A percentile compares a stretch with the other conserved stretches of the same genome.
These are phyloP conservation scores for Drosophila meridiana DNA, from an alignment of 2,888 invertebrate genomes.

Conservation along the genomic window DNA sequence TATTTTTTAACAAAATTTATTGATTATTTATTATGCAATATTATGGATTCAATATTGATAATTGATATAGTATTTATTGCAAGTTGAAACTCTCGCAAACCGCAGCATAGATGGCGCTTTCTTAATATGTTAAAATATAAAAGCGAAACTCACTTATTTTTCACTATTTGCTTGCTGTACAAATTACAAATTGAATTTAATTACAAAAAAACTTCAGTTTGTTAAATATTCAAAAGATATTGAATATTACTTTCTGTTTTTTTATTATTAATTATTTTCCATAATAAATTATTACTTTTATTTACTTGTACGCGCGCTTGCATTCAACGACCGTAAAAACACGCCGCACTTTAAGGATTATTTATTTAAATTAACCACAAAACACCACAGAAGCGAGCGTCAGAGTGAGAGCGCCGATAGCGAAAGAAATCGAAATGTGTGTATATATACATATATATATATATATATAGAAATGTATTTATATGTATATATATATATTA, in stretches of 20 bases:
- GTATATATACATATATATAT: conserved; percentile 12
- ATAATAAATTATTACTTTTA: conserved; percentile 2
- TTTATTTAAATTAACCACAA: conserved; percentile 79
- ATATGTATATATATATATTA: conserved; percentile 35
- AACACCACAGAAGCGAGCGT: conserved; percentile 51
- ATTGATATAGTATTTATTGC: neutral
- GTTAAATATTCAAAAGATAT: conserved; percentile 5
- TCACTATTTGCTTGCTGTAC: neutral
- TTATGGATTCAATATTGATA: neutral
- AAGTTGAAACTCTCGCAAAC: neutral
- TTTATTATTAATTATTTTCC: neutral
- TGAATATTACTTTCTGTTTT: neutral
- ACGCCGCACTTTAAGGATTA: conserved; percentile 67
- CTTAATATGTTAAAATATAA: neutral
- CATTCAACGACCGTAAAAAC: conserved; percentile 18
- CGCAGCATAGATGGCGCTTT: conserved; percentile 40
- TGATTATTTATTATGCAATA: neutral
- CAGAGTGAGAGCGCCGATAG: conserved; percentile 21
- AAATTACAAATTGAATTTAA: neutral
- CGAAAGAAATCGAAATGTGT: conserved; percentile 11
- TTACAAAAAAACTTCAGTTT: neutral
- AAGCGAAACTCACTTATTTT: neutral
- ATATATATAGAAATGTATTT: neutral
- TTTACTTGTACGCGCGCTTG: neutral
- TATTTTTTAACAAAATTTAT: neutral